A percentile compares a stretch with the other conserved stretches of the same genome.
phyloP scores from a whole-genome alignment of 2,113 vertebrate species.

The Carassius carassius region DNA sequence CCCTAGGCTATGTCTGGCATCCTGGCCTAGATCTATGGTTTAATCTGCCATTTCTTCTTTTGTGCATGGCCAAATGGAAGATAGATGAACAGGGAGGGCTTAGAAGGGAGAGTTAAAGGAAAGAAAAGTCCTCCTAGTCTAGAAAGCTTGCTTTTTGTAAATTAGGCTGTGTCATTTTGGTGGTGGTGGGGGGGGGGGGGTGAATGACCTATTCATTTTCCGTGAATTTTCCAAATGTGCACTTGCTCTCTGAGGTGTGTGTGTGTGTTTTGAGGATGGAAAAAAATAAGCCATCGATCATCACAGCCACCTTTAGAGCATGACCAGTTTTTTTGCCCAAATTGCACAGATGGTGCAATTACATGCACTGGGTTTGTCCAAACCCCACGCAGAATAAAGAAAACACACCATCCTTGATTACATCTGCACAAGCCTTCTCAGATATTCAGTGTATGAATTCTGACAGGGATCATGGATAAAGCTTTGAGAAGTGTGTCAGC shows the following conservation, averaged over 20 bases:
- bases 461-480: background rate
- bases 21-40: slow-evolving; percentile 63
- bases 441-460: background rate
- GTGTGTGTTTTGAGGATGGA: slow-evolving; percentile 25
- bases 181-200: background rate
- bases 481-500: background rate
- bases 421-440: slow-evolving; percentile 40
- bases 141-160: slow-evolving; percentile 47
- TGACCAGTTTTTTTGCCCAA: slow-evolving; percentile 58
- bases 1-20: slow-evolving; percentile 49
- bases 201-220: slow-evolving; percentile 39
- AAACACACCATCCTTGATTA: slow-evolving; percentile 64
- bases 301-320: slow-evolving; percentile 59
- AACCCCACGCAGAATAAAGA: slow-evolving; percentile 64
- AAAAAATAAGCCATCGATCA: slow-evolving; percentile 67
- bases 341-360: slow-evolving; percentile 72
- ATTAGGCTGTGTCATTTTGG: slow-evolving; percentile 45
- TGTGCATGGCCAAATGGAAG: slow-evolving; percentile 60
- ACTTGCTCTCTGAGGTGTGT: background rate
- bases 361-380: slow-evolving; percentile 54
- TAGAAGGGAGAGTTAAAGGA: slow-evolving; percentile 8
- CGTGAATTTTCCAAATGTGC: slow-evolving; percentile 23
- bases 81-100: slow-evolving; percentile 56
- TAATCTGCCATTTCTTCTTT: slow-evolving; percentile 63
- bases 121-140: slow-evolving; percentile 28